Conservation (phyloP, 2,797 vertebrate species). For the Dendrocincla tyrannina region DNA sequence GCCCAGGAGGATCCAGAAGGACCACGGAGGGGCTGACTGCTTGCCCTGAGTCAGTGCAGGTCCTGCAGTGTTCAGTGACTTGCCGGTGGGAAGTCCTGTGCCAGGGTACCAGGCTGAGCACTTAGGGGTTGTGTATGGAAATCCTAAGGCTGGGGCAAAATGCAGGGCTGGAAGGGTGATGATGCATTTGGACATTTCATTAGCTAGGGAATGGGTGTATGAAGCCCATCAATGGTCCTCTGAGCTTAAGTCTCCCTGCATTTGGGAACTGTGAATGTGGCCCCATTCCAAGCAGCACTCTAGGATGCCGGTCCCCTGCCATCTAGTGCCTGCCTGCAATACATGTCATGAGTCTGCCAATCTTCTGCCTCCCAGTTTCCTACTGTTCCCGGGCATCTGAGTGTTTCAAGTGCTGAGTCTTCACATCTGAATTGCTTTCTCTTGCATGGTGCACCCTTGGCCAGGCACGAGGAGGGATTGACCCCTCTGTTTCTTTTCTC, state of each 20-base stretch:
- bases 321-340: slow-evolving; percentile 64
- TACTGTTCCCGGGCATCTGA: slow-evolving; percentile 27
- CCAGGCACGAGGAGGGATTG: background rate
- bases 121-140: background rate
- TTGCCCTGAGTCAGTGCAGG: background rate
- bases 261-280: slow-evolving; percentile 23
- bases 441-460: slow-evolving; percentile 3
- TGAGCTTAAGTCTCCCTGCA: slow-evolving; percentile 26
- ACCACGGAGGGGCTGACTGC: background rate
- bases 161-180: background rate
- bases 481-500: slow-evolving; percentile 32
- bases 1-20: background rate
- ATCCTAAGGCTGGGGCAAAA: background rate
- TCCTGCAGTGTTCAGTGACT: background rate
- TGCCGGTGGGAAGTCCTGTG: background rate
- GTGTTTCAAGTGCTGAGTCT: slow-evolving; percentile 6
- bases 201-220: background rate
- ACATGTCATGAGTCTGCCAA: slow-evolving; percentile 58
- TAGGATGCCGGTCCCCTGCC: slow-evolving; percentile 58
- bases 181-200: background rate
- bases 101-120: background rate
- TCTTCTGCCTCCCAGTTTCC: slow-evolving; percentile 46
- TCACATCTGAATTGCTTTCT: background rate
- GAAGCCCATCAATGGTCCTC: background rate
- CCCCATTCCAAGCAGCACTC: slow-evolving; percentile 44